Evolutionary conservation across 2,113 vertebrate genomes (phyloP).

Genomic region (Epinephelus cyanopodus): DNA sequence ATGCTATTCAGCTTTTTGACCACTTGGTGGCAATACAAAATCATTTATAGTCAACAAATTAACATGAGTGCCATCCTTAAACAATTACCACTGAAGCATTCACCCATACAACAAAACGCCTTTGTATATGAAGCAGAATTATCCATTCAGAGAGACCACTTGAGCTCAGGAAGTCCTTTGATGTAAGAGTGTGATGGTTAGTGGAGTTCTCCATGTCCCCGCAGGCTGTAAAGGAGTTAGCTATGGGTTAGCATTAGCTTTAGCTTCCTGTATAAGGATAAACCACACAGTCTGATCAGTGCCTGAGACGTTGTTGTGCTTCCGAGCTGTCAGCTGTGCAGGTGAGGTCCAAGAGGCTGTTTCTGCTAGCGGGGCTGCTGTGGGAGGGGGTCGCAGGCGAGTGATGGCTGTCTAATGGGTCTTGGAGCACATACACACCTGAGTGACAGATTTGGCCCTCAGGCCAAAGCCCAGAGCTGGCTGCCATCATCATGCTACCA

Average conservation of each 20-base stretch:
- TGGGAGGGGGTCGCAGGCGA: conserved; percentile 36
- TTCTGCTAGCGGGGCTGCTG: conserved; percentile 35
- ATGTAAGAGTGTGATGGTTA: conserved; percentile 31
- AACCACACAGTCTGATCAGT: not conserved
- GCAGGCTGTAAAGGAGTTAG: conserved; percentile 39
- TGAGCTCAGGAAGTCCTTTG: conserved; percentile 73
- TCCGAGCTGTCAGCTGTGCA: conserved; percentile 72
- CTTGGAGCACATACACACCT: conserved; percentile 55
- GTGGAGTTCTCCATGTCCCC: conserved; percentile 28
- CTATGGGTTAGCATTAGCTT: conserved; percentile 44
- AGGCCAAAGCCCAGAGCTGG: conserved; percentile 32
- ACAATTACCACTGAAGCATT: conserved; percentile 32
- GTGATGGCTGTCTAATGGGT: conserved; percentile 74
- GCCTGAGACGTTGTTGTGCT: conserved; percentile 52
- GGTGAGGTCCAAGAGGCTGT: conserved; percentile 64
- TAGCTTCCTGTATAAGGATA: conserved; percentile 3
- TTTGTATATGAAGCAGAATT: conserved; percentile 42
- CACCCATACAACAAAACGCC: conserved; percentile 22
- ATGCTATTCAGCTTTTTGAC: conserved; percentile 27
- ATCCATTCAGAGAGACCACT: conserved; percentile 58
- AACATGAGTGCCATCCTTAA: not conserved
- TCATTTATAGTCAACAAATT: conserved; percentile 17
- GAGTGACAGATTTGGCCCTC: conserved; percentile 64
- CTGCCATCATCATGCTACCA: conserved; percentile 27
- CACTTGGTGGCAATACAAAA: conserved; percentile 71